phyloP scores from a whole-genome alignment of 2,888 invertebrate genomes.

The Anticlea derivata region DNA sequence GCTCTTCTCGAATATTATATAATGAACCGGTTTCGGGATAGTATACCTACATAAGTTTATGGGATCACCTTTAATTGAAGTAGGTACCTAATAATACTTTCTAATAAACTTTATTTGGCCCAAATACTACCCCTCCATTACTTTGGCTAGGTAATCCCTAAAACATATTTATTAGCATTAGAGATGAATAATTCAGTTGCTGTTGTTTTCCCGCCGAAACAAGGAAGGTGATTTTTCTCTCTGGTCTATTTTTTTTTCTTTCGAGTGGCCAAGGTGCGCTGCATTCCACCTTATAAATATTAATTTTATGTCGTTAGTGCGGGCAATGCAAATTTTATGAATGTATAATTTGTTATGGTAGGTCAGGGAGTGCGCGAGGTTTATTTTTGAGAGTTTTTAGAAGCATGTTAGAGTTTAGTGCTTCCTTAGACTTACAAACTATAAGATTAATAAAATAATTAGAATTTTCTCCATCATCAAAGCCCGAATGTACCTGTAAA shows the following conservation, averaged over 20 bases:
- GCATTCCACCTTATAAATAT: slow-evolving; percentile 51
- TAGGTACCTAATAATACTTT: too few relatives aligned
- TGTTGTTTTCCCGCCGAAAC: slow-evolving; percentile 67
- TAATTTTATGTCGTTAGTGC: slow-evolving; percentile 52
- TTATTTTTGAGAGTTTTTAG: too few relatives aligned
- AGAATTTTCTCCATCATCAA: too few relatives aligned
- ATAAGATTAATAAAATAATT: too few relatives aligned
- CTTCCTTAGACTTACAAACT: too few relatives aligned
- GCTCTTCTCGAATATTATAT: too few relatives aligned
- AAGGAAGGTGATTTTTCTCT: slow-evolving; percentile 32
- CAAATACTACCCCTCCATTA: slow-evolving; percentile 17
- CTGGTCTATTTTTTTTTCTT: slow-evolving; percentile 34
- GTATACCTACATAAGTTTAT: too few relatives aligned
- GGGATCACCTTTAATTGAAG: too few relatives aligned
- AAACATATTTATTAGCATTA: slow-evolving; percentile 62
- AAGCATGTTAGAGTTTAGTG: too few relatives aligned
- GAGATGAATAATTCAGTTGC: slow-evolving; percentile 68
- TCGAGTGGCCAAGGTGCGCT: slow-evolving; percentile 44
- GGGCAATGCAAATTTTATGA: slow-evolving; percentile 49
- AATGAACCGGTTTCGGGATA: too few relatives aligned
- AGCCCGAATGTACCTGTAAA: too few relatives aligned
- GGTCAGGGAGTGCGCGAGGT: neutral
- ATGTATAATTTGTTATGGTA: slow-evolving; percentile 41
- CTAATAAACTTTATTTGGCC: slow-evolving; percentile 12
- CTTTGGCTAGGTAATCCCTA: slow-evolving; percentile 30